Base-by-base conservation (phyloP, 2,888 invertebrate species). In the Tetrapedia diversipes region DNA sequence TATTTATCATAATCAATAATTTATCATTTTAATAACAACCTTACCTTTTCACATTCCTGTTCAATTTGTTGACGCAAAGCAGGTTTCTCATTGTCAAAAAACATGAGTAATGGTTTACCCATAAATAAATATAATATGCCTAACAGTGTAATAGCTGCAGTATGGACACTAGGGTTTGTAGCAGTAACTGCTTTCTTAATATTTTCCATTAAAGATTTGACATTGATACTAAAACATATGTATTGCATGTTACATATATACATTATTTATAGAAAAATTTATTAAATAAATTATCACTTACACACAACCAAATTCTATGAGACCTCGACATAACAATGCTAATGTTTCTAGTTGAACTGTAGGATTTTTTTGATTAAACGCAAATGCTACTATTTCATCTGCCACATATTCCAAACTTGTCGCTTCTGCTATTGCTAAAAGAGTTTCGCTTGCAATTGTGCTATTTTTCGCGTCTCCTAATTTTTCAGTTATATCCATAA, bases 341-440 rank as follows among this genome's bases (percentile, higher is more conserved):
- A 98, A 93, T 68, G 96, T 94, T 91, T 98, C 98, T 0, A 96
- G 95, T 88, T 97, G 97, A 47, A 97, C 97, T 92, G 98, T 98
- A 0, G 98, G 98, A 89, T 96, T 98, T 92, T 97, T 98, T 91
- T 98, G 97, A 11, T 93, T 92, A 91, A 97, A 96, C 0, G 97
- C 96, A 89, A 94, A 95, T 2, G 94, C 93, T 29, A 97, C 92
- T 0, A 96, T 95, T 89, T 95, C 95, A 39, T 94, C 94, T 1
- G 96, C 94, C 0, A 97, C 94, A 79, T 95, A 94, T 66, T 97
- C 96, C 11, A 98, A 92, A 34, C 94, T 95, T 4, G 95, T 95
- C 0, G 95, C 95, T 87, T 97, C 97, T 0, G 97, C 95, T 29
- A 98, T 94, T 0, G 95, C 94, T 0, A 94, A 94, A 3, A 98